A percentile compares a stretch with the other conserved stretches of the same genome.
phyloP scores from a whole-genome alignment of 2,113 vertebrate genomes.

The Cepphus grylle region DNA sequence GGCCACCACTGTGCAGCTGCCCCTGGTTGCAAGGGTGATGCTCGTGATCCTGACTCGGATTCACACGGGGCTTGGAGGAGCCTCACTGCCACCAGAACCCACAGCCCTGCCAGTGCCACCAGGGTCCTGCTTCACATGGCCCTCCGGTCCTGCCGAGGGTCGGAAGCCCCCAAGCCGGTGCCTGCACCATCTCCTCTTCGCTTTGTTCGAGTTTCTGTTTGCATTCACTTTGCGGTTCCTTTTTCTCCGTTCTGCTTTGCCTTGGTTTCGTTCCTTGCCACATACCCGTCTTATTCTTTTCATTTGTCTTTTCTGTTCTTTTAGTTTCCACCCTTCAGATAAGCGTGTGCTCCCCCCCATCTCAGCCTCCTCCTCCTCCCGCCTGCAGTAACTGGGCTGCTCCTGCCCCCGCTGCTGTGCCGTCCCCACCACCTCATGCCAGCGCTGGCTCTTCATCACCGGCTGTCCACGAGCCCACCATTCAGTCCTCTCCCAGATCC shows the following conservation, averaged over 20 bases:
- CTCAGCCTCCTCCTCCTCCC: conserved; percentile 76
- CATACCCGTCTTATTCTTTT: conserved; percentile 24
- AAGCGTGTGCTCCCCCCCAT: conserved; percentile 78
- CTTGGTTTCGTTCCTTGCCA: conserved; percentile 29
- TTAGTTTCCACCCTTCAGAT: conserved; percentile 74
- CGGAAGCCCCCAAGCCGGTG: neutral
- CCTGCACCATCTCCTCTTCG: conserved; percentile 42
- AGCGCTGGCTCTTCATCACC: conserved; percentile 73
- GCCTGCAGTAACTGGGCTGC: conserved; percentile 75
- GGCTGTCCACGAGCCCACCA: neutral
- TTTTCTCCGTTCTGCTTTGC: conserved; percentile 4
- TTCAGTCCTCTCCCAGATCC: neutral
- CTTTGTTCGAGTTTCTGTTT: conserved; percentile 69
- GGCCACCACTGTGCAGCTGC: neutral
- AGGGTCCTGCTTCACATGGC: neutral
- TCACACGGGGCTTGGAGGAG: neutral
- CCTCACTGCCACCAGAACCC: neutral
- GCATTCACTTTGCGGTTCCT: conserved; percentile 72
- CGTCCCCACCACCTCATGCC: conserved; percentile 70
- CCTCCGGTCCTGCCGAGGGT: neutral
- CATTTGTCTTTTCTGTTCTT: conserved; percentile 61
- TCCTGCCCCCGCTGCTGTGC: conserved; percentile 70
- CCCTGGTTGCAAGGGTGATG: neutral
- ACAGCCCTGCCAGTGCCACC: neutral
- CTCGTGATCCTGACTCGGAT: neutral